phyloP scores from a whole-genome alignment of 2,888 invertebrate species.

The Habroteleia sp. region DNA sequence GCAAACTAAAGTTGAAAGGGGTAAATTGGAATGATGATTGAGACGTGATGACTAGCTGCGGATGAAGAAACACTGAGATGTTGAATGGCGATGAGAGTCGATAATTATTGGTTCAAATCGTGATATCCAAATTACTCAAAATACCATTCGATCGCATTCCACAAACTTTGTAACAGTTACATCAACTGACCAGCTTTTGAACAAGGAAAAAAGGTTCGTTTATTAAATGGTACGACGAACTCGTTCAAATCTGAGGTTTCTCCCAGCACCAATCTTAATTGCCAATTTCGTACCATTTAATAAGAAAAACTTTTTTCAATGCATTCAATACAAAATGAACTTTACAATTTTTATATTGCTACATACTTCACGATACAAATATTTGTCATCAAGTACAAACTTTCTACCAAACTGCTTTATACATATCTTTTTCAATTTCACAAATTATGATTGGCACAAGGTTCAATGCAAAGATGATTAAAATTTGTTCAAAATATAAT shows the following conservation, averaged over 20 bases:
- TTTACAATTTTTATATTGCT: slow-evolving; percentile 6
- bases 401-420: slow-evolving; percentile 16
- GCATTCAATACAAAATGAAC: slow-evolving; percentile 4
- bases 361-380: slow-evolving; percentile 19
- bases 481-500: too few relatives aligned
- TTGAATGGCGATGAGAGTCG: slow-evolving; percentile 10
- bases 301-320: slow-evolving; percentile 3
- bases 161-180: slow-evolving; percentile 30
- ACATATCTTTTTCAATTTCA: slow-evolving; percentile 4
- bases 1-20: slow-evolving; percentile 27
- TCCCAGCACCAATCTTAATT: too few relatives aligned
- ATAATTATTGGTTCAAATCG: slow-evolving; percentile 10
- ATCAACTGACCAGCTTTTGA: slow-evolving; percentile 17
- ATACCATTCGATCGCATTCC: slow-evolving; percentile 41
- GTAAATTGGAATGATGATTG: slow-evolving; percentile 11
- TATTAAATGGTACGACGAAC: slow-evolving; percentile 4
- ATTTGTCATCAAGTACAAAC: slow-evolving; percentile 20
- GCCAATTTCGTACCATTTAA: slow-evolving; percentile 8
- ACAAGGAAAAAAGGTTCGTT: slow-evolving; percentile 16
- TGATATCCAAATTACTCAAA: slow-evolving; percentile 27
- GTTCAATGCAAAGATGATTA: too few relatives aligned
- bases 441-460: slow-evolving; percentile 6
- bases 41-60: slow-evolving; percentile 17
- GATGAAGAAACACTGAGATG: slow-evolving; percentile 33
- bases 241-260: background rate